These are phyloP conservation scores for Sula dactylatra DNA, from an alignment of 2,113 vertebrate genomes.

Conservation along the genomic window DNA sequence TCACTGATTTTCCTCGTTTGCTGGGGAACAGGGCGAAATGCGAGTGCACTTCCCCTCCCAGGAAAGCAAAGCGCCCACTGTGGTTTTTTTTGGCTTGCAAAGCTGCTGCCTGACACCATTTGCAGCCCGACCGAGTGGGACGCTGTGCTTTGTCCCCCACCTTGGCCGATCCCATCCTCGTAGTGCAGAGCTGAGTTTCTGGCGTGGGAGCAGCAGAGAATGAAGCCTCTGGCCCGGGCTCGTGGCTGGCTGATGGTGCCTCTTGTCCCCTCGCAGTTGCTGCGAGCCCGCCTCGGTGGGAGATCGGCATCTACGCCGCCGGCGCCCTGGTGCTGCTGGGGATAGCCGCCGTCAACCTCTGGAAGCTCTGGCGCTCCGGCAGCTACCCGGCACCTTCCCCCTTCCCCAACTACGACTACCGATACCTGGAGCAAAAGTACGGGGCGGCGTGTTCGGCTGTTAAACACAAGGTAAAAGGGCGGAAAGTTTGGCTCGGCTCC, in stretches of 20 bases:
- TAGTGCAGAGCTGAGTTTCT: fast-evolving
- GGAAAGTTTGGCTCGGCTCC: fast-evolving
- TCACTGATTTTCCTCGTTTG: fast-evolving
- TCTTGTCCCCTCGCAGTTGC: conserved; percentile 75
- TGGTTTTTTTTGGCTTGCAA: fast-evolving
- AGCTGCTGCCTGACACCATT: fast-evolving
- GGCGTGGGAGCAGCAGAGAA: fast-evolving
- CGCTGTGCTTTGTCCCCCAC: fast-evolving
- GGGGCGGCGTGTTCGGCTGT: conserved; percentile 79
- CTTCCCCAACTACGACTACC: conserved; percentile 95
- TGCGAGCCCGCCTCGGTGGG: conserved; percentile 87
- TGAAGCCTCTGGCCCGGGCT: fast-evolving
- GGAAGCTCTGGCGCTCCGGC: conserved; percentile 94
- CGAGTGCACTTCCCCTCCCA: fast-evolving
- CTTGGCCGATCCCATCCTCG: fast-evolving
- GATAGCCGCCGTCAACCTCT: conserved; percentile 88
- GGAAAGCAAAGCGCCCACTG: fast-evolving
- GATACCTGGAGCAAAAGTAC: conserved; percentile 94
- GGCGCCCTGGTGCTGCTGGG: conserved; percentile 87
- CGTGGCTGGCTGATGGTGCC: fast-evolving
- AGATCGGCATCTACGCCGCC: conserved; percentile 87
- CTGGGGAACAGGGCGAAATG: fast-evolving
- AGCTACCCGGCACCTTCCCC: conserved; percentile 91
- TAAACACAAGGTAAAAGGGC: conserved; percentile 80
- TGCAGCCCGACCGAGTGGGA: fast-evolving